These are phyloP conservation scores for Eupsilia transversa DNA, from an alignment of 2,888 invertebrate species.

Conservation along the genomic window DNA sequence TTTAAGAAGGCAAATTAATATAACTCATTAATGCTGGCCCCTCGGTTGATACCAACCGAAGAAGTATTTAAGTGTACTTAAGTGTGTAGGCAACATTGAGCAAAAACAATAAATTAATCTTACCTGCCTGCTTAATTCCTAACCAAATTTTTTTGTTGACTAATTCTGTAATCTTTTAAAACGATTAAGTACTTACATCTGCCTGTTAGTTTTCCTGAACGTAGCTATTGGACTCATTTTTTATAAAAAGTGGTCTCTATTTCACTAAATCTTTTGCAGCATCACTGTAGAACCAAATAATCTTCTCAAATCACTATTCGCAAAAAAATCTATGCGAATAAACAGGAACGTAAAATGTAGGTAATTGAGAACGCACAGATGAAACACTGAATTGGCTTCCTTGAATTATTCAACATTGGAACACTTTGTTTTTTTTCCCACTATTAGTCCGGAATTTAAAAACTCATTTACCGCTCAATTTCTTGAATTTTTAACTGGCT, in stretches of 20 bases:
- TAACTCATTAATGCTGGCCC: background rate
- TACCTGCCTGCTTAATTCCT: background rate
- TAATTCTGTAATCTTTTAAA: constrained; percentile 10
- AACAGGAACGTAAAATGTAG: constrained; percentile 40
- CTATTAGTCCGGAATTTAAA: constrained; percentile 12
- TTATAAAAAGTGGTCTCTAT: constrained; percentile 36
- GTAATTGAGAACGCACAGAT: constrained; percentile 58
- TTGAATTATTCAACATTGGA: constrained; percentile 48
- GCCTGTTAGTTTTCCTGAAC: constrained; percentile 72
- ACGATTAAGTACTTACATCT: constrained; percentile 71
- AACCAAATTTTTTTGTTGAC: background rate
- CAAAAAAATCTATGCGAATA: constrained; percentile 21
- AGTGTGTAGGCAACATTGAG: background rate
- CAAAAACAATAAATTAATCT: background rate
- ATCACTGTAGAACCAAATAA: constrained; percentile 47
- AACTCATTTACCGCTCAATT: constrained; percentile 9
- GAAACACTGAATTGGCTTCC: constrained; percentile 19
- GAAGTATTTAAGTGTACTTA: background rate
- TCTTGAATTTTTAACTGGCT: constrained; percentile 14
- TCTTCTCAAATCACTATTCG: background rate
- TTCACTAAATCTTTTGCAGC: constrained; percentile 43
- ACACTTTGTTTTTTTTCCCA: constrained; percentile 11
- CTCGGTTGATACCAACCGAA: background rate
- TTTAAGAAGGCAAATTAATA: background rate
- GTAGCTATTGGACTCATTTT: constrained; percentile 76